Base-by-base conservation (phyloP, 2,888 invertebrate genomes). In the Cetonia aurata region DNA sequence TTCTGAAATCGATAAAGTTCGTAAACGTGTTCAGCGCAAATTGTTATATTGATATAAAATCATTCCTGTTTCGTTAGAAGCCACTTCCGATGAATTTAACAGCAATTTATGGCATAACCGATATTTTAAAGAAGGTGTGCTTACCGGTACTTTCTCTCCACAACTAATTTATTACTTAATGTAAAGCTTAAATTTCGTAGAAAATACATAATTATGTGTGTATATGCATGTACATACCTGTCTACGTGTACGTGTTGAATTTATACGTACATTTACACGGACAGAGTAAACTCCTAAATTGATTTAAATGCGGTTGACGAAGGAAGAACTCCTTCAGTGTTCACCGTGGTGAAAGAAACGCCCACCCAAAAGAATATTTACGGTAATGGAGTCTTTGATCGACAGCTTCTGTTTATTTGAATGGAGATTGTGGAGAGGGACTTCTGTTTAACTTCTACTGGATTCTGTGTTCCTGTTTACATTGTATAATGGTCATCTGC, bases 361-460 rank as follows among this genome's bases (percentile, higher is more conserved):
- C 62, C 62, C 62, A 48, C 62, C 62, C 50, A 50, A 65, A 65
- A 65, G 62, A 65, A 50, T 65, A 50, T 65, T 37, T 37, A 65
- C 50, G 50, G 50, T 62, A 65, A 65, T 65, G 50, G 50, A 50
- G 62, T 37, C 62, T 65, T 65, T 65, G 62, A 65, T 65, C 62
- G 62, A 65, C 62, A 65, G 50, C 62, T 65, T 48, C 37, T 65
- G 62, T 65, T 65, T 65, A 65, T 65, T 65, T 65, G 50, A 65
- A 50, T 65, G 62, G 12, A 50, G 44, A 13, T 65, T 65, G 62
- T 50, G 50, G 62, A 65, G 62, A 65, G 50, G 37, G 50, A n/a
- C 17, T 60, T 65, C 50, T 50, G 50, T 50, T 65, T 65, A 50
- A 52, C 62, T 50, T 65, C 31, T 33, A 50, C 62, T 50, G 50